Conservation (phyloP, 2,113 vertebrate species). For the rat (Rattus norvegicus) region DNA sequence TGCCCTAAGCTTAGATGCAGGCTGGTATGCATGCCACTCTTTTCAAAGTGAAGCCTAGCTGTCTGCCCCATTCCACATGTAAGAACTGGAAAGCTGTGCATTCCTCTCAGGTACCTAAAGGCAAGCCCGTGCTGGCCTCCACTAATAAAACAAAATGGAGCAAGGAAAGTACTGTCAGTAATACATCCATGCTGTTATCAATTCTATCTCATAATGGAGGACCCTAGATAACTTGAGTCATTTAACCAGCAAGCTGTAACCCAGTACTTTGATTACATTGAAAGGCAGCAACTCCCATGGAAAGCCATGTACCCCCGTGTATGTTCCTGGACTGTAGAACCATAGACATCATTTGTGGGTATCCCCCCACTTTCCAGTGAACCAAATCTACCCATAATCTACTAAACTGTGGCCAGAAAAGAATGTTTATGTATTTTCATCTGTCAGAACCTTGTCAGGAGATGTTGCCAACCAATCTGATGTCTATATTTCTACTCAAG, state of each 20-base stretch:
- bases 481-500: neutral
- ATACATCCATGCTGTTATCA: neutral
- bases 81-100: slow-evolving; percentile 56
- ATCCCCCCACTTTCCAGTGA: neutral
- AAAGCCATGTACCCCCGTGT: neutral
- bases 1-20: slow-evolving; percentile 50
- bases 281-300: neutral
- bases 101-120: slow-evolving; percentile 51
- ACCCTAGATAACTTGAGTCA: neutral
- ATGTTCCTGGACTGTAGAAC: neutral
- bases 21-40: slow-evolving; percentile 8
- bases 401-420: slow-evolving; percentile 1
- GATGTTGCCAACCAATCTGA: neutral
- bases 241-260: neutral
- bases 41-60: slow-evolving; percentile 61
- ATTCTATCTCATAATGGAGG: neutral
- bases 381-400: neutral
- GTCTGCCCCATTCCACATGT: slow-evolving; percentile 22
- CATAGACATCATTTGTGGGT: neutral
- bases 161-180: neutral
- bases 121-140: slow-evolving; percentile 54
- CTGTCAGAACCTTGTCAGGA: neutral
- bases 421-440: neutral
- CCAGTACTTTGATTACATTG: neutral
- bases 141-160: slow-evolving; percentile 32